A percentile compares a stretch with the other conserved stretches of the same genome.
phyloP scores from a whole-genome alignment of 1,140 invertebrate genomes.

The Tetraneura akinire region DNA sequence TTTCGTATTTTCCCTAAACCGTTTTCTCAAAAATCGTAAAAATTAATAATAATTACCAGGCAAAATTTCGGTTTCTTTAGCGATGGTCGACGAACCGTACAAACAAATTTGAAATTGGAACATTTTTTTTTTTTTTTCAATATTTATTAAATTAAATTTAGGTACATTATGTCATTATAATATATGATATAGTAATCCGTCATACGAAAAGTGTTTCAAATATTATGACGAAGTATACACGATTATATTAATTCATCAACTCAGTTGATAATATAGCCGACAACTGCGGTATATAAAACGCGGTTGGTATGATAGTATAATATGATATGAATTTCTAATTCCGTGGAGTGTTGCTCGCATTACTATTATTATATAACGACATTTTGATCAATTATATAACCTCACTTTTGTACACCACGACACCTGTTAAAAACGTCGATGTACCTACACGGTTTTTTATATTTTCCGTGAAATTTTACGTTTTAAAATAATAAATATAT shows the following conservation, averaged over 20 bases:
- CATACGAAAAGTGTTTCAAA: background rate
- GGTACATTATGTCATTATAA: no score
- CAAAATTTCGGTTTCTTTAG: no score
- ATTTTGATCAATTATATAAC: no score
- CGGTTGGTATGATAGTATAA: background rate
- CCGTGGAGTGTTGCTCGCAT: no score
- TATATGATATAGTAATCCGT: background rate
- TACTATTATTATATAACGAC: no score
- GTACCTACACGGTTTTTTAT: no score
- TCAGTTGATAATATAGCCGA: background rate
- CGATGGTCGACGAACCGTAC: background rate
- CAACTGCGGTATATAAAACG: background rate
- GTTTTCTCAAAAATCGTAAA: no score
- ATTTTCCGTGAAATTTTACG: no score
- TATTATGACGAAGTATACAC: conserved; percentile 3
- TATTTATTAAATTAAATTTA: background rate
- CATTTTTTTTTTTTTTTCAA: background rate
- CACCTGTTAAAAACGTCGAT: background rate
- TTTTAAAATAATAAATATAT: no score
- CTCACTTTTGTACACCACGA: background rate
- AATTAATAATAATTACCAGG: no score
- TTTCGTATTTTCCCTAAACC: no score
- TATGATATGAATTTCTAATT: background rate
- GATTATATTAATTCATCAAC: conserved; percentile 23
- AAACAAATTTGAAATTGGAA: background rate